These are phyloP conservation scores for Apostichopus leukothele DNA, from an alignment of 53 echinoderm and acorn worm species.

Conservation along the genomic window DNA sequence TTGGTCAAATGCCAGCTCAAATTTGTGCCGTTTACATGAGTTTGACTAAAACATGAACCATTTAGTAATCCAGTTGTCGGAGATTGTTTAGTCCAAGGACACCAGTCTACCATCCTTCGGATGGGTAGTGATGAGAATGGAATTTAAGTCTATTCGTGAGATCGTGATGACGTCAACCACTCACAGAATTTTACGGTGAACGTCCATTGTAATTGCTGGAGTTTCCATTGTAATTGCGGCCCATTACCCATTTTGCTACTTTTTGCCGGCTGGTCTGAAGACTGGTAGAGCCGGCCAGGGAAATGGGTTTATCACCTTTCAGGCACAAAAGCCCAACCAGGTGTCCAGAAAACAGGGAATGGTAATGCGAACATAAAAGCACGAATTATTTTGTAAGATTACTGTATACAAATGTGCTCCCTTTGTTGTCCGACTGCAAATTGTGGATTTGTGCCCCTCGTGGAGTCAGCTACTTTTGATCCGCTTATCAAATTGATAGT, in stretches of 20 bases:
- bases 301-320: slow-evolving; percentile 34
- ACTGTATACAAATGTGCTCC: slow-evolving; percentile 40
- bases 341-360: slow-evolving; percentile 15
- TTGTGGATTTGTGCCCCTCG: slow-evolving; percentile 28
- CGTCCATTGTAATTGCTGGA: neutral
- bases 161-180: too few species aligned
- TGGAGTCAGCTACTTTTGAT: slow-evolving; percentile 30
- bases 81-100: neutral
- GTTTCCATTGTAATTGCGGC: neutral
- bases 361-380: slow-evolving; percentile 6
- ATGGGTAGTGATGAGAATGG: neutral
- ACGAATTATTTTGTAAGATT: slow-evolving; percentile 24
- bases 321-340: slow-evolving; percentile 20
- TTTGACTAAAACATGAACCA: neutral
- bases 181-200: neutral
- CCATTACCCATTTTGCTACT: slow-evolving; percentile 10
- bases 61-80: neutral
- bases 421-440: slow-evolving; percentile 3
- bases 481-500: slow-evolving; percentile 42
- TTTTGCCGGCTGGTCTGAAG: neutral
- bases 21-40: neutral
- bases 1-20: neutral
- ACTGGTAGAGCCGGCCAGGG: neutral
- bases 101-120: neutral
- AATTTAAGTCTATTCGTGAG: neutral